Base-by-base conservation (phyloP, 2,113 vertebrate species). In the Pteropus alecto region DNA sequence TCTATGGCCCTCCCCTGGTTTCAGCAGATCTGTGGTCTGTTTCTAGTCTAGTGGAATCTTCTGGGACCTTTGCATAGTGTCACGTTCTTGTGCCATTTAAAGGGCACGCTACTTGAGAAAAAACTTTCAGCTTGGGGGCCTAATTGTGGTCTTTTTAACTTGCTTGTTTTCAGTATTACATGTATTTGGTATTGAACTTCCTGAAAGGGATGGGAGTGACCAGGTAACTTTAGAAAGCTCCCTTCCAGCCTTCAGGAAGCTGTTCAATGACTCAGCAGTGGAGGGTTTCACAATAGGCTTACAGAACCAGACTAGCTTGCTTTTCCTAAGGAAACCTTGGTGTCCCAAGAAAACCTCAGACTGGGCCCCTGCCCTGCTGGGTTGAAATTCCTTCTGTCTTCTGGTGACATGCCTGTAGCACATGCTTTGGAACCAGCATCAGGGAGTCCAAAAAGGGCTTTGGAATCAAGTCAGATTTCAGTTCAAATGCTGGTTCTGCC, bases 221-320 rank as follows among this genome's bases (percentile, higher is more conserved):
- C 38, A 82, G 86, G 95, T 92, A 96, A n/a, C 41, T 92, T 94
- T 54, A n/a, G 82, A 85, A 87, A 90, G 26, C 46, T 90, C 58
- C 56, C 56, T 78, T 88, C 81, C 30, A 65, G 71, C 71, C 48
- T 86, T 43, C 16, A 48, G 38, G 58, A 90, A 4, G 33, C 35
- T 88, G 81, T 46, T 83, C 74, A 74, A 48, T 97, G 96, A 97
- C 88, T 96, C 93, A 95, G 93, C 76, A 91, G 65, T 6, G 8
- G 68, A 90, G 65, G 51, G 24, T 97, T 96, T 97, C 94, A 93
- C 88, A 97, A 97, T 5, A 86, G 41, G 48, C 46, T 71, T 43
- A 89, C 56, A 89, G 94, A 97, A 96, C 86, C 73, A 96, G 94
- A 94, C 56, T 16, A 87, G 82, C 94, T 73, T n/a, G 95, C 82